Percentiles rank a stretch among this genome's conserved stretches.
Conservation (phyloP, 2,113 vertebrate genomes). For the Gnathonemus echidnorhynchus region DNA sequence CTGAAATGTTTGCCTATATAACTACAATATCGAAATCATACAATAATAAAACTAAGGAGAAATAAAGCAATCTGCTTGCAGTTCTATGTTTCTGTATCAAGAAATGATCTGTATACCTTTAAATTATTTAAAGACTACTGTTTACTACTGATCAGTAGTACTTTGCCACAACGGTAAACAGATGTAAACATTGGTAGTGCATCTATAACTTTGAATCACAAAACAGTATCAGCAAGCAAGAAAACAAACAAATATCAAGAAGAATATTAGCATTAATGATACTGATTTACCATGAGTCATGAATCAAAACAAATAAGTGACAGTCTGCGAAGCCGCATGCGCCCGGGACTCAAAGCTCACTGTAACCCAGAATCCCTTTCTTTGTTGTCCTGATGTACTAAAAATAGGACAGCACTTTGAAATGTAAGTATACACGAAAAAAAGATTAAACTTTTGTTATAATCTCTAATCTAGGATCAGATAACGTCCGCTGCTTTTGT, state of each 20-base stretch:
- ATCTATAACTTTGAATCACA: conserved; percentile 30
- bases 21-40: neutral
- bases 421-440: conserved; percentile 35
- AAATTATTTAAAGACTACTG: neutral
- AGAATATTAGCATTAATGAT: conserved; percentile 33
- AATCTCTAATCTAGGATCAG: conserved; percentile 15
- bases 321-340: conserved; percentile 8
- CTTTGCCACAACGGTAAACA: neutral
- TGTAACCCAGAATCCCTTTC: conserved; percentile 20
- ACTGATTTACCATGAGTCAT: neutral
- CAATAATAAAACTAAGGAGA: neutral
- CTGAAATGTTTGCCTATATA: neutral
- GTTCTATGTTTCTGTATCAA: neutral
- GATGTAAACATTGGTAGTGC: neutral
- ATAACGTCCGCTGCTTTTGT: neutral
- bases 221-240: conserved; percentile 14
- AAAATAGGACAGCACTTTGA: conserved; percentile 50
- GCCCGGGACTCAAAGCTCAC: conserved; percentile 38
- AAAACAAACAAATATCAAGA: conserved; percentile 10
- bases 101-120: neutral
- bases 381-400: conserved; percentile 32
- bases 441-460: conserved; percentile 26
- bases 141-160: conserved; percentile 8
- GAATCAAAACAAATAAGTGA: neutral
- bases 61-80: neutral